Conservation (phyloP, 2,888 invertebrate species). For the Meteorus colon region DNA sequence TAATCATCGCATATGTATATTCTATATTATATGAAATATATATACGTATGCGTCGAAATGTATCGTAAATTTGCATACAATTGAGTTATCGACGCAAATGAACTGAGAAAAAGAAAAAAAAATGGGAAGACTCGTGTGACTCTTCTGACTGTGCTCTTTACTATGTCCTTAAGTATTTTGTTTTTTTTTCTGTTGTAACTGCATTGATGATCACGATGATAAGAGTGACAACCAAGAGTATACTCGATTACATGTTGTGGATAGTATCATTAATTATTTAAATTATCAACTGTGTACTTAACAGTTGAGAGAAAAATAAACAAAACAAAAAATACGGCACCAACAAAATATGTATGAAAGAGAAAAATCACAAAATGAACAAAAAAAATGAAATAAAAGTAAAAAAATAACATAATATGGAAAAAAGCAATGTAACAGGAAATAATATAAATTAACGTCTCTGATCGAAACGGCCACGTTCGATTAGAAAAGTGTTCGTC, state of each 20-base stretch:
- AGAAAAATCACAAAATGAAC: slow-evolving; percentile 18
- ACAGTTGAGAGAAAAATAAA: slow-evolving; percentile 43
- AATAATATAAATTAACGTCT: slow-evolving; percentile 50
- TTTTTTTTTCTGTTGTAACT: not conserved
- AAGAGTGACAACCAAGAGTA: slow-evolving; percentile 55
- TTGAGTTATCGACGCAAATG: slow-evolving; percentile 14
- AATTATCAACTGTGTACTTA: slow-evolving; percentile 70
- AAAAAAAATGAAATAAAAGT: not conserved
- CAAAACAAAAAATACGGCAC: too few species aligned
- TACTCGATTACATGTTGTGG: slow-evolving; percentile 66
- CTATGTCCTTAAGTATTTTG: not conserved
- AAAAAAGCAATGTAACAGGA: slow-evolving; percentile 40
- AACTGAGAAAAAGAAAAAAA: not conserved
- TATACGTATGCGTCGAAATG: slow-evolving; percentile 7
- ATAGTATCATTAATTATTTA: slow-evolving; percentile 62
- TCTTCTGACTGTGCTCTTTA: not conserved
- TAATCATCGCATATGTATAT: slow-evolving; percentile 61
- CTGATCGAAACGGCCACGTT: slow-evolving; percentile 51
- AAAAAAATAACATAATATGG: slow-evolving; percentile 37
- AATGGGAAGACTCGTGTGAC: not conserved
- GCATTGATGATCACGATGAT: not conserved
- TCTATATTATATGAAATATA: not conserved
- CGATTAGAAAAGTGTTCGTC: slow-evolving; percentile 58
- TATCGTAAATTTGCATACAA: slow-evolving; percentile 32
- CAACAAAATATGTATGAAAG: slow-evolving; percentile 6